Conservation (phyloP, 2,113 vertebrate species). For the Puntigrus tetrazona region DNA sequence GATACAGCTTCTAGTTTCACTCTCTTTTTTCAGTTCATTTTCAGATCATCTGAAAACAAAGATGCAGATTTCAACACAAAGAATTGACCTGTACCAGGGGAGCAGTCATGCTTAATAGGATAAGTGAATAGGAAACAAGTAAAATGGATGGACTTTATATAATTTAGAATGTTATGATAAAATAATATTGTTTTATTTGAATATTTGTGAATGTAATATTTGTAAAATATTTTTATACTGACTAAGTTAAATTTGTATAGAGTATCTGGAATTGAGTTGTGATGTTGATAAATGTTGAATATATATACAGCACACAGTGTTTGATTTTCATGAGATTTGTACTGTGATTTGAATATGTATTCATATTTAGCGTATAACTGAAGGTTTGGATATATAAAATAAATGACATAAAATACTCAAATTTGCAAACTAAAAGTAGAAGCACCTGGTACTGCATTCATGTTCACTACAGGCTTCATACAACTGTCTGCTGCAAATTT, state of each 20-base stretch:
- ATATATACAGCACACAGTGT: background rate
- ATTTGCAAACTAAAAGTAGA: background rate
- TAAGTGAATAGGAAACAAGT: slow-evolving; percentile 15
- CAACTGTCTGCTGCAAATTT: slow-evolving; percentile 12
- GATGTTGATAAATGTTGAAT: background rate
- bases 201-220: background rate
- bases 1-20: slow-evolving; percentile 22
- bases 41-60: slow-evolving; percentile 30
- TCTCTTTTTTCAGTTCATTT: slow-evolving; percentile 31
- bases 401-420: background rate
- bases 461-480: background rate
- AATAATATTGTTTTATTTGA: background rate
- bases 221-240: no score
- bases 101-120: slow-evolving; percentile 25
- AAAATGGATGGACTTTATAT: slow-evolving; percentile 17
- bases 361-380: background rate
- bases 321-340: background rate
- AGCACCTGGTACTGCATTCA: background rate
- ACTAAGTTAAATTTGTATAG: background rate
- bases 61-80: slow-evolving; percentile 12
- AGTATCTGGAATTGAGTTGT: background rate
- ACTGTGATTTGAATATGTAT: background rate
- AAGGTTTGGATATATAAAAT: background rate
- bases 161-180: background rate
- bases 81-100: slow-evolving; percentile 19